Evolutionary conservation across 2,797 vertebrate species (phyloP).

Genomic region (Lateolabrax maculatus): DNA sequence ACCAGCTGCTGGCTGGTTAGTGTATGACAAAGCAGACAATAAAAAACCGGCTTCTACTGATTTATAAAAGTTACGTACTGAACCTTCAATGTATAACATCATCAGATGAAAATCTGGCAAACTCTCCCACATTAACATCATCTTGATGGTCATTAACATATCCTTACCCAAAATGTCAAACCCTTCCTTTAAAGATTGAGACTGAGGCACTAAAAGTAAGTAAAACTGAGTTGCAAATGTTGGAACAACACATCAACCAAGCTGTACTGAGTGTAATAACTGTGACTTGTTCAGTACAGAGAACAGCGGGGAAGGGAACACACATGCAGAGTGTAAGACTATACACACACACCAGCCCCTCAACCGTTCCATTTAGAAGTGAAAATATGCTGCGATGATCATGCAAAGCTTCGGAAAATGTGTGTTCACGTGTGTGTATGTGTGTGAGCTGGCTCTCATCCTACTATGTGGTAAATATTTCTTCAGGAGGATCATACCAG

Average conservation of each 20-base stretch:
- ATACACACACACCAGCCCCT: constrained; percentile 34
- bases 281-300: constrained; percentile 27
- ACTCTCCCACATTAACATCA: too few relatives aligned
- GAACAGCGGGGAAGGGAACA: constrained; percentile 35
- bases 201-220: constrained; percentile 1
- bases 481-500: constrained; percentile 58
- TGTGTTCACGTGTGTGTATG: constrained; percentile 20
- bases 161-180: too few relatives aligned
- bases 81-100: too few relatives aligned
- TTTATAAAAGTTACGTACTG: too few relatives aligned
- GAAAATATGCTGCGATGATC: constrained; percentile 60
- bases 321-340: constrained; percentile 42
- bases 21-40: too few relatives aligned
- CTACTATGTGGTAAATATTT: constrained; percentile 72
- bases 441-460: constrained; percentile 41
- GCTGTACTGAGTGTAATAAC: constrained; percentile 33
- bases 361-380: constrained; percentile 55
- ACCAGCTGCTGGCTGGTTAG: not conserved
- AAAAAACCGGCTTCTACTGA: too few relatives aligned
- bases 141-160: too few relatives aligned
- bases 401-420: constrained; percentile 39
- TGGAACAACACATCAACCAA: constrained; percentile 29
- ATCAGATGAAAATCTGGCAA: too few relatives aligned
- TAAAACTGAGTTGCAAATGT: constrained; percentile 23
- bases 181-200: too few relatives aligned